A percentile compares a stretch with the other conserved stretches of the same genome.
Evolutionary conservation across 1,140 invertebrate genomes (phyloP).

Genomic region (Epicauta chinensis): DNA sequence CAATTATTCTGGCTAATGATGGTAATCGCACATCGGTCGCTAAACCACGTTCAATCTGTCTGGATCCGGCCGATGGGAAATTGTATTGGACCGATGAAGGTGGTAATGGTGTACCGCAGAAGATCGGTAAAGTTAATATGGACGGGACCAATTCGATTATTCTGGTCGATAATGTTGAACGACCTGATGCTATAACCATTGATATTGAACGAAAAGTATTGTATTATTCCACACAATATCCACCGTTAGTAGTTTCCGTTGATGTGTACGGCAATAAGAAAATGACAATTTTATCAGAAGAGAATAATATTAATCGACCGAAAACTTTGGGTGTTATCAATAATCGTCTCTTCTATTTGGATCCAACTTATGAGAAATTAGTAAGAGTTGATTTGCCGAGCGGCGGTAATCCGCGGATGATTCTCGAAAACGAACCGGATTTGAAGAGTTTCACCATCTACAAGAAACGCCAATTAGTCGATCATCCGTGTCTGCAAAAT

Average conservation of each 20-base stretch:
- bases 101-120: conserved; percentile 80
- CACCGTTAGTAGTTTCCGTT: conserved; percentile 66
- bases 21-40: conserved; percentile 82
- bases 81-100: conserved; percentile 96
- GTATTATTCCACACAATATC: conserved; percentile 79
- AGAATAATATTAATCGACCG: conserved; percentile 66
- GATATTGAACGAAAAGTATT: conserved; percentile 78
- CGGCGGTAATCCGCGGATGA: conserved; percentile 66
- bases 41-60: conserved; percentile 76
- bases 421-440: conserved; percentile 81
- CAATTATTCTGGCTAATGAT: conserved; percentile 85
- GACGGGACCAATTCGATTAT: conserved; percentile 77
- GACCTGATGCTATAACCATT: conserved; percentile 77
- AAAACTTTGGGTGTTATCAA: conserved; percentile 80
- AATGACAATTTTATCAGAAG: conserved; percentile 60
- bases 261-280: conserved; percentile 68
- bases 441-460: conserved; percentile 85
- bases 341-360: conserved; percentile 79
- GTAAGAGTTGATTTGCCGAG: conserved; percentile 79
- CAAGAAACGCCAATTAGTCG: conserved; percentile 71
- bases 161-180: conserved; percentile 56
- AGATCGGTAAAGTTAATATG: conserved; percentile 91
- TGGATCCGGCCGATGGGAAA: conserved; percentile 86
- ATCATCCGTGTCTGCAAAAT: conserved; percentile 77
- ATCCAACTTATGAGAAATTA: conserved; percentile 85